A percentile compares a stretch with the other conserved stretches of the same genome.
Conservation (phyloP, 1,140 invertebrate genomes). For the Teleogryllus occipitalis region DNA sequence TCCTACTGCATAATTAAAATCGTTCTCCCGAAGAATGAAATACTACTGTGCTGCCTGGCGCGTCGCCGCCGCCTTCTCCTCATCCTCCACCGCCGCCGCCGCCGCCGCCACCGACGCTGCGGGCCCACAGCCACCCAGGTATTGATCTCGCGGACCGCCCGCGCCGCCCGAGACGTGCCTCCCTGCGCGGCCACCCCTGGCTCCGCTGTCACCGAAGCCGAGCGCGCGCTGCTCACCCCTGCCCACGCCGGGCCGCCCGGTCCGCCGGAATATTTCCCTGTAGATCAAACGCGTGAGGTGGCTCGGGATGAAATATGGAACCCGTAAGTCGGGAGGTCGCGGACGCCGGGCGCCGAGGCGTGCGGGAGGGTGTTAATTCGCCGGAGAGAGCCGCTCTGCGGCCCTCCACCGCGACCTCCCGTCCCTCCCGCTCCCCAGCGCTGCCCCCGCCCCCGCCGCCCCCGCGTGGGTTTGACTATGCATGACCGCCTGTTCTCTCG, state of each 20-base stretch:
- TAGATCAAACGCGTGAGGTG: neutral
- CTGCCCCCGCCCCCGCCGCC: too few relatives aligned
- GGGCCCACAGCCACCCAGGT: too few relatives aligned
- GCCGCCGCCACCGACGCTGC: too few relatives aligned
- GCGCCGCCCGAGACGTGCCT: too few relatives aligned
- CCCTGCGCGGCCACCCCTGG: neutral
- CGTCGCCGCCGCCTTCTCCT: too few relatives aligned
- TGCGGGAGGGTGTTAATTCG: neutral
- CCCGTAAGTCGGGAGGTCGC: constrained; percentile 2
- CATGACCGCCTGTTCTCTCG: too few relatives aligned
- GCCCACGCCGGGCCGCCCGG: too few relatives aligned
- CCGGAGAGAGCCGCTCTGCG: neutral
- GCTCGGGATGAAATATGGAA: neutral
- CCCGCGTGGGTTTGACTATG: too few relatives aligned
- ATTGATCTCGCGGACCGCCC: neutral
- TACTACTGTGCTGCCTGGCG: neutral
- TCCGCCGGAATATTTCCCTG: neutral
- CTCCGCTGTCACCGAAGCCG: neutral
- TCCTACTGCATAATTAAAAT: neutral
- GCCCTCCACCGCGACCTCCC: neutral
- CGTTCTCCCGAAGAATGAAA: neutral
- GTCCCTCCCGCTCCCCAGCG: too few relatives aligned
- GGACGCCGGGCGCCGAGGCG: neutral
- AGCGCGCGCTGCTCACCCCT: neutral
- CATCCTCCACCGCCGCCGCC: too few relatives aligned